phyloP scores from a whole-genome alignment of 2,888 invertebrate genomes.

The Pseudococcus longispinus region DNA sequence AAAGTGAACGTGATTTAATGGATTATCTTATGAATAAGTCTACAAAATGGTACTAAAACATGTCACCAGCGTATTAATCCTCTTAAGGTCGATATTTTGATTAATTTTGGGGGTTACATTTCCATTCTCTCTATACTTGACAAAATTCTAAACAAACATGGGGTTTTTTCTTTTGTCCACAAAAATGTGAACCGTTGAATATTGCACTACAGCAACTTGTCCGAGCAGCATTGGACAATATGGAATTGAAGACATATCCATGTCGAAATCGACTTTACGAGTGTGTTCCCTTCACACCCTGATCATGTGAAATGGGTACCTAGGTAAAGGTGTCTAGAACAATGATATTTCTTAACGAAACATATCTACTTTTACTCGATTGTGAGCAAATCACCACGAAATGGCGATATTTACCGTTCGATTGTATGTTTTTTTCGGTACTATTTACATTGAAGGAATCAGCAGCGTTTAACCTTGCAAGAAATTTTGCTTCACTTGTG shows the following conservation, averaged over 20 bases:
- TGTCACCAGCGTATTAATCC: no score
- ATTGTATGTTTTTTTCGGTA: neutral
- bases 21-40: no score
- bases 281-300: neutral
- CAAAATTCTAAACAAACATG: no score
- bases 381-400: conserved; percentile 16
- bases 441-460: conserved; percentile 7
- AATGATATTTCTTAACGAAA: conserved; percentile 3
- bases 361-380: neutral
- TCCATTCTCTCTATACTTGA: no score
- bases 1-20: no score
- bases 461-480: neutral
- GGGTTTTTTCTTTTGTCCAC: no score
- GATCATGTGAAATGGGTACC: neutral
- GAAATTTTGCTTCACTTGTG: neutral
- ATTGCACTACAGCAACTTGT: neutral
- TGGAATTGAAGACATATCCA: neutral
- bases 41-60: no score
- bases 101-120: no score
- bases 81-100: no score
- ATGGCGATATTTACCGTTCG: neutral
- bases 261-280: neutral
- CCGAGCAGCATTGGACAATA: neutral
- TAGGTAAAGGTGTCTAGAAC: neutral
- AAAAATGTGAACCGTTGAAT: neutral